phyloP scores from a whole-genome alignment of 2,888 invertebrate species.

The Aelia acuminata region DNA sequence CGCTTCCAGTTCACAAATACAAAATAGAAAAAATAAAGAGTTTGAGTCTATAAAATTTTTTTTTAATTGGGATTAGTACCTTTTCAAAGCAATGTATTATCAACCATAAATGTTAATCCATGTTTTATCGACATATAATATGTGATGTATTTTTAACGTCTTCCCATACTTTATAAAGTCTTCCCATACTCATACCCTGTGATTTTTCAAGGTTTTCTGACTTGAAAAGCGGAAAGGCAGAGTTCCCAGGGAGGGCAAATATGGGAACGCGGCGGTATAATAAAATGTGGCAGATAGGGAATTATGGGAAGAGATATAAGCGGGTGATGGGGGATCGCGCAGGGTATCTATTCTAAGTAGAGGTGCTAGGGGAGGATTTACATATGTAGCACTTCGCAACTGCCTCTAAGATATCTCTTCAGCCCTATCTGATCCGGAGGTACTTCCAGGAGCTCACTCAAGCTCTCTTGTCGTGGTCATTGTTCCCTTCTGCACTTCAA shows the following conservation, averaged over 20 bases:
- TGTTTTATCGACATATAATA: too few species aligned
- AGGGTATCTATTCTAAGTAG: constrained; percentile 28
- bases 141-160: background rate
- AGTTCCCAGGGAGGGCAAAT: constrained; percentile 9
- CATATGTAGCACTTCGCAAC: constrained; percentile 42
- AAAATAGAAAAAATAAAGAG: too few species aligned
- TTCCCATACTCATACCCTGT: too few species aligned
- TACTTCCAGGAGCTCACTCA: constrained; percentile 12
- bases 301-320: background rate
- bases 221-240: background rate
- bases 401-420: background rate
- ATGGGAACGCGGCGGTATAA: background rate
- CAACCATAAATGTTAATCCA: too few species aligned
- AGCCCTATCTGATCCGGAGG: background rate
- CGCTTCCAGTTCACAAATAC: too few species aligned
- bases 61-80: too few species aligned
- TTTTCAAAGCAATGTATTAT: too few species aligned
- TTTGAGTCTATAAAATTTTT: too few species aligned
- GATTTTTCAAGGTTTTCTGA: background rate
- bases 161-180: too few species aligned
- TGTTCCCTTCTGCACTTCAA: background rate
- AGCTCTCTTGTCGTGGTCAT: background rate
- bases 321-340: constrained; percentile 24
- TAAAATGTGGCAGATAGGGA: constrained; percentile 7
- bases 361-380: constrained; percentile 21